Evolutionary conservation across 2,888 invertebrate species (phyloP), one percentile per base, ranked within the genome.

Genomic region (Apamea crenata): DNA sequence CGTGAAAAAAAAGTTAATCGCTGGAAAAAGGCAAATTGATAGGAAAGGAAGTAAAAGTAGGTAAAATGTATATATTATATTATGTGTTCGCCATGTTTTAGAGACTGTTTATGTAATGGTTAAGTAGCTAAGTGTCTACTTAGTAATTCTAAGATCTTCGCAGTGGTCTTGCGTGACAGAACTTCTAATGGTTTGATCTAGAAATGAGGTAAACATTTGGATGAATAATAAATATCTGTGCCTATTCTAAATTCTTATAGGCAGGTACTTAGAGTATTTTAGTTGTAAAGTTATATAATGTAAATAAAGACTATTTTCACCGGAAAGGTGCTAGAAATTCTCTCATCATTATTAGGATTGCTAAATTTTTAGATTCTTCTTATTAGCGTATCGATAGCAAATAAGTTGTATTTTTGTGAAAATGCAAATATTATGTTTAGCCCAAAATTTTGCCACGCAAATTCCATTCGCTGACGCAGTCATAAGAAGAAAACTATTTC

Each of bases 1-100:
- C 87, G 88, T 88, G 88, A 85, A 90, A 90, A 89, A 85, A 90
- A 86, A 88, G 83, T 89, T 77, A 87, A 89, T 85, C 74, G 74
- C 81, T 86, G 79, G 84, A 87, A 87, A 88, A 77, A 83, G 50
- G 50, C 74, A 74, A 80, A 86, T 83, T 88, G 82, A 86, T 81
- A 83, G 81, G 79, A 66, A 77, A 78, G 84, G 74, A 81, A 87
- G 89, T 89, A 84, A 84, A 85, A 87, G 87, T 81, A 10, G 6
- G 61, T 80, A 78, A 85, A 86, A 83, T 87, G 61, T 81, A 63
- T 76, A 68, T 78, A 77, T 79, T 40, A 66, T 36, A 65, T 53
- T 47, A 65, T 65, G 79, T 81, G 67, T 50, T 70, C 47, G 32
- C 53, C 66, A 74, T 66, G 69, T 84, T 63, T 82, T 68, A 76